Percentiles rank a stretch among this genome's conserved stretches.
These are phyloP conservation scores for Keiferia lycopersicella DNA, from an alignment of 2,888 invertebrate genomes.

Conservation along the genomic window DNA sequence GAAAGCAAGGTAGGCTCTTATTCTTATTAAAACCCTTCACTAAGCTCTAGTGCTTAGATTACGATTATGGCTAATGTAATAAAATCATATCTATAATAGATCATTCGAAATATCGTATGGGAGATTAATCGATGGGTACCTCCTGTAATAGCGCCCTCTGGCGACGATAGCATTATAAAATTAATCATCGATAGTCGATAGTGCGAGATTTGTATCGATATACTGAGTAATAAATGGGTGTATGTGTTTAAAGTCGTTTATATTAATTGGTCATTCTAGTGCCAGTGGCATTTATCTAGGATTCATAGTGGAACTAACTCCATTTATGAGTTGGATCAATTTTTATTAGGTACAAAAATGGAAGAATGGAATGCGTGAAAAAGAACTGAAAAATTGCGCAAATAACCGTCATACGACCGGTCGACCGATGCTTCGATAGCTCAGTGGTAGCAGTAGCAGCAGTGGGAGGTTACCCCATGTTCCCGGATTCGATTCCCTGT, in stretches of 20 bases:
- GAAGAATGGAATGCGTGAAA: no score
- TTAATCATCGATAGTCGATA: slow-evolving; percentile 29
- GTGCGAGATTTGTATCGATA: slow-evolving; percentile 24
- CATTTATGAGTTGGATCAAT: background rate
- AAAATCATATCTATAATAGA: slow-evolving; percentile 14
- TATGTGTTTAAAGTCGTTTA: slow-evolving; percentile 19
- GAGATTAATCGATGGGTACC: slow-evolving; percentile 26
- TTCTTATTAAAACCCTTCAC: no score
- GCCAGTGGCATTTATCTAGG: background rate
- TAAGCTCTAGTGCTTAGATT: background rate
- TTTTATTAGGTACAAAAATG: no score
- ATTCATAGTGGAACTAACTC: background rate
- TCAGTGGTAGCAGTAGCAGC: no score
- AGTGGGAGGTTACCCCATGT: no score
- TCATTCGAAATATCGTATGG: slow-evolving; percentile 24
- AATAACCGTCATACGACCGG: no score
- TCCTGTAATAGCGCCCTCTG: slow-evolving; percentile 26
- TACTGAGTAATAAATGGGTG: slow-evolving; percentile 21
- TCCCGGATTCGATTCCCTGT: no score
- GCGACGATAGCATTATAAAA: slow-evolving; percentile 25
- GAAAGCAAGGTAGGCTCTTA: no score
- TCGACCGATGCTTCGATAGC: no score
- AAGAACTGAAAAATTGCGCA: no score
- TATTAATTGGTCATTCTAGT: slow-evolving; percentile 19
- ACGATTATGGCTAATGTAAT: slow-evolving; percentile 18